phyloP scores from a whole-genome alignment of 2,797 vertebrate species.

The Poecilia picta region DNA sequence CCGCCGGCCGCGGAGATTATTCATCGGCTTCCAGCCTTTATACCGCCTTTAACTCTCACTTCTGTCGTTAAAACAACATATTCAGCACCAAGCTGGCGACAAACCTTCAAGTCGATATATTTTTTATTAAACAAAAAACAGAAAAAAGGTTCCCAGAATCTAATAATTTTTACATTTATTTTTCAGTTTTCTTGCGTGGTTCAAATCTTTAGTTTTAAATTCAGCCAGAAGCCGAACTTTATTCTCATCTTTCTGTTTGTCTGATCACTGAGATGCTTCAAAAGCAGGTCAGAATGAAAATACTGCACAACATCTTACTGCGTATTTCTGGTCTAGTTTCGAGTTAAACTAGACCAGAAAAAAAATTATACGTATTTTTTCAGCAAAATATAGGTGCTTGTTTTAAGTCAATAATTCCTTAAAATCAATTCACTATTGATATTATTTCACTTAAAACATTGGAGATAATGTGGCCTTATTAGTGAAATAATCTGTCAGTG shows the following conservation, averaged over 20 bases:
- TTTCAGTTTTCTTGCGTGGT: neutral
- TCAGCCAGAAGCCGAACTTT: neutral
- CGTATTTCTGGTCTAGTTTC: too few relatives aligned
- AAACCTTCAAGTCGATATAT: neutral
- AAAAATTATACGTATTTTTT: too few relatives aligned
- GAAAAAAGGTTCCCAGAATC: neutral
- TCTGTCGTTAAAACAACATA: neutral
- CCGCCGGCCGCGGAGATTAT: neutral
- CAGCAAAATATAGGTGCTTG: too few relatives aligned
- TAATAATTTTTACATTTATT: neutral
- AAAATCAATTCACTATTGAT: too few relatives aligned
- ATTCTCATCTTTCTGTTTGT: neutral
- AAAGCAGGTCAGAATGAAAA: neutral
- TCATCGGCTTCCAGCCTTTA: neutral
- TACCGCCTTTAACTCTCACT: constrained; percentile 32
- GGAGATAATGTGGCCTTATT: too few relatives aligned
- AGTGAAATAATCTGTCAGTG: too few relatives aligned
- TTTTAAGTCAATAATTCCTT: too few relatives aligned
- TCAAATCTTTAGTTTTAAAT: too few relatives aligned
- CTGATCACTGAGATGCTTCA: neutral
- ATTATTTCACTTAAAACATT: too few relatives aligned
- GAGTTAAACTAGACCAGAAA: too few relatives aligned
- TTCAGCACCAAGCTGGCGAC: neutral
- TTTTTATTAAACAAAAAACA: neutral
- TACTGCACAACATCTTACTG: too few relatives aligned